These are phyloP conservation scores for Passer montanus DNA, from an alignment of 2,113 vertebrate species.

Conservation along the genomic window DNA sequence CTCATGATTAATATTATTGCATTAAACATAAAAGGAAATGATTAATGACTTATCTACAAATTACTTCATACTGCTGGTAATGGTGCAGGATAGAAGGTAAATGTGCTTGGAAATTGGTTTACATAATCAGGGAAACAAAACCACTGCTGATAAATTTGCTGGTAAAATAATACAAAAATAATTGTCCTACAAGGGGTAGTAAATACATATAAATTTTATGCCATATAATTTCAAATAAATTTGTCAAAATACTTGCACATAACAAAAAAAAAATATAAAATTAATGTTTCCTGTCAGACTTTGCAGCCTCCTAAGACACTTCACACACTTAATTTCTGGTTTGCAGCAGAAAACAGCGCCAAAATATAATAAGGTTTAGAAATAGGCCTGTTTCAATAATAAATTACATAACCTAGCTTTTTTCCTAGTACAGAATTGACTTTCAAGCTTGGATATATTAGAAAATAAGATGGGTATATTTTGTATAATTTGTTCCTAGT, in stretches of 20 bases:
- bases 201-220: not conserved
- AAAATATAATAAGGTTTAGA: not conserved
- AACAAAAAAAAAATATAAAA: not conserved
- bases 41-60: conserved; percentile 20
- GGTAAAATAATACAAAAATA: not conserved
- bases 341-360: not conserved
- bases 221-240: not conserved
- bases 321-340: not conserved
- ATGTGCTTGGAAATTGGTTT: not conserved
- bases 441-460: not conserved
- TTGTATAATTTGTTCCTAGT: not conserved
- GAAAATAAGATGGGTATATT: not conserved
- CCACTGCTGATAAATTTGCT: not conserved
- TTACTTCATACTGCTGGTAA: not conserved
- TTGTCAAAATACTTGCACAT: not conserved
- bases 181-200: not conserved
- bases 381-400: not conserved
- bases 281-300: not conserved
- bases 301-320: not conserved
- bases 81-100: not conserved
- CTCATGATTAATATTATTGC: conserved; percentile 20
- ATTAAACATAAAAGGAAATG: not conserved
- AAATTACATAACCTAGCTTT: not conserved
- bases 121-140: not conserved
- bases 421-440: not conserved